These are phyloP conservation scores for Elaphurus davidianus DNA, from an alignment of 2,113 vertebrate genomes.

Conservation along the genomic window DNA sequence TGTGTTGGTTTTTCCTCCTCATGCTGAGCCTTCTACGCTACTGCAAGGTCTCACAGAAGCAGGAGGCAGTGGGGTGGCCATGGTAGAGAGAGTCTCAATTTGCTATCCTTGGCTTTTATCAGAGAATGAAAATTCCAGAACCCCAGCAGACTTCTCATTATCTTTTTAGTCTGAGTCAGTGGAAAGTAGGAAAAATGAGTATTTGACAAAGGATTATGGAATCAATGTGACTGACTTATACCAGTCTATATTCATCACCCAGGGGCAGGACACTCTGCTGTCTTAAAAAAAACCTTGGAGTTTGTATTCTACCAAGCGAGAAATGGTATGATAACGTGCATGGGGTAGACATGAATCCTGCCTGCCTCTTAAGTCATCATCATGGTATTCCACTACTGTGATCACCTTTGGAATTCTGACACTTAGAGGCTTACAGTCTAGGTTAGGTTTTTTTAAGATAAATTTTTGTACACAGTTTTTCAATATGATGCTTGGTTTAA, in stretches of 20 bases:
- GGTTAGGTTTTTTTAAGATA: background rate
- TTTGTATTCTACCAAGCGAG: background rate
- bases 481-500: background rate
- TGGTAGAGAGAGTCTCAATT: background rate
- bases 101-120: background rate
- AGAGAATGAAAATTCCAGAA: background rate
- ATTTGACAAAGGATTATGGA: background rate
- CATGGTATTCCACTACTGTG: background rate
- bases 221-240: background rate
- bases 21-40: background rate
- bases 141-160: background rate
- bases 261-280: background rate
- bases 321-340: background rate
- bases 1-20: background rate
- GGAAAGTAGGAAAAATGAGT: background rate
- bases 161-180: background rate
- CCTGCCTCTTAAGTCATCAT: background rate
- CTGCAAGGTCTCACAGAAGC: background rate
- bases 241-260: background rate
- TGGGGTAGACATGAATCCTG: background rate
- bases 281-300: background rate
- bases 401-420: background rate
- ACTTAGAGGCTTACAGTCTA: background rate
- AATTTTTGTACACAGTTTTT: background rate
- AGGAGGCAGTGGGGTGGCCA: background rate